Conservation (phyloP, 2,888 invertebrate species). For the Nudaria mundana region DNA sequence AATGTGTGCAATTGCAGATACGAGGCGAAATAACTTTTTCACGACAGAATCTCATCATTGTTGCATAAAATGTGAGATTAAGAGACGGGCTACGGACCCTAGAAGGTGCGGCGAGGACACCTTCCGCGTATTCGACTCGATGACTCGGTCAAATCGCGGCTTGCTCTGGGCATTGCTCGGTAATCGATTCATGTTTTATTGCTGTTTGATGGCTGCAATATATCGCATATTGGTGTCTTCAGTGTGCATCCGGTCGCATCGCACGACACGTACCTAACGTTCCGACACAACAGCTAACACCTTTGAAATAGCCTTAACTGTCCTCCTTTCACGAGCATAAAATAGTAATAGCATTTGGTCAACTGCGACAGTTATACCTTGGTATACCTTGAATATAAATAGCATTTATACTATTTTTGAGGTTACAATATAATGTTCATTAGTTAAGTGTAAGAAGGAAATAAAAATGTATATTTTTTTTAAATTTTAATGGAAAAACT, state of each 20-base stretch:
- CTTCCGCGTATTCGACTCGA: conserved; percentile 31
- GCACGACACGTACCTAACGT: conserved; percentile 1
- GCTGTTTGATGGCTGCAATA: conserved; percentile 54
- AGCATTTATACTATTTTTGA: background rate
- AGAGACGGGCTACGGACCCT: conserved; percentile 50
- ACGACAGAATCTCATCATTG: conserved; percentile 63
- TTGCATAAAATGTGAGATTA: conserved; percentile 66
- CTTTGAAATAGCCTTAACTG: conserved; percentile 13
- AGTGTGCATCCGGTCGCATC: conserved; percentile 23
- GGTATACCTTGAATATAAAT: background rate
- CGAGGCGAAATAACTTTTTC: conserved; percentile 57
- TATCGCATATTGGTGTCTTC: conserved; percentile 37
- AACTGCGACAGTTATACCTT: background rate
- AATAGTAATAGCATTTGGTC: background rate
- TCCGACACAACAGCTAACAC: conserved; percentile 21
- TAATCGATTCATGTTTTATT: conserved; percentile 66
- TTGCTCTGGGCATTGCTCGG: conserved; percentile 27
- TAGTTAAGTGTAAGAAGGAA: too few species aligned
- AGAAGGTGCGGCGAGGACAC: conserved; percentile 40
- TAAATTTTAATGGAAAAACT: too few species aligned
- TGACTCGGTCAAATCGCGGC: conserved; percentile 16
- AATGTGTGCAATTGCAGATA: conserved; percentile 58
- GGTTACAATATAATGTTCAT: too few species aligned
- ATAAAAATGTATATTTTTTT: too few species aligned
- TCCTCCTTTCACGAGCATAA: conserved; percentile 42